Conservation (phyloP, 35 echinoderm and acorn worm species). For the Ophiothrix spiculata region DNA sequence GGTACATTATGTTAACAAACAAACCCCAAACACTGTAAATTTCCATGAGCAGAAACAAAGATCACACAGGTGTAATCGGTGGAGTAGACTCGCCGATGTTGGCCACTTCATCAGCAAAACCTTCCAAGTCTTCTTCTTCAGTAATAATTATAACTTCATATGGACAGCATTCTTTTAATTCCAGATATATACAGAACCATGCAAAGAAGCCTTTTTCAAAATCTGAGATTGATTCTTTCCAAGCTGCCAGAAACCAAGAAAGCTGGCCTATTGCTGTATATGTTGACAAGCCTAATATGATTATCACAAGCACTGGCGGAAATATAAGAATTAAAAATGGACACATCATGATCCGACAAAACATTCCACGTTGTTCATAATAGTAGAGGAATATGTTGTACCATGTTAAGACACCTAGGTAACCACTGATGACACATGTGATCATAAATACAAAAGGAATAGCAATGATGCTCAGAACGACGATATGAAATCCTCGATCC, state of each 20-base stretch:
- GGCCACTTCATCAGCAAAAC: conserved; percentile 46
- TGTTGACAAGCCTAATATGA: conserved; percentile 35
- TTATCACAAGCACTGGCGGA: conserved; percentile 37
- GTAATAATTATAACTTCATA: conserved; percentile 70
- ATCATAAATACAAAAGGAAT: conserved; percentile 60
- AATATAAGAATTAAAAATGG: conserved; percentile 68
- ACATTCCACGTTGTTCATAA: conserved; percentile 64
- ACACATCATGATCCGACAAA: conserved; percentile 63
- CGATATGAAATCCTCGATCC: conserved; percentile 61
- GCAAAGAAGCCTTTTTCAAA: conserved; percentile 76
- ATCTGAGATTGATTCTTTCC: conserved; percentile 49
- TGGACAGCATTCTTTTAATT: conserved; percentile 61
- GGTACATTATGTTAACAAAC: too few species aligned
- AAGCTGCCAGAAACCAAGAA: conserved; percentile 50
- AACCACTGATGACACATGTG: conserved; percentile 49
- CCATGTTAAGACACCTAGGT: conserved; percentile 74
- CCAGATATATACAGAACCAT: conserved; percentile 57
- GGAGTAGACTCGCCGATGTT: not conserved
- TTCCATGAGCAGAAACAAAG: not conserved
- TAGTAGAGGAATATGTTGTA: conserved; percentile 78
- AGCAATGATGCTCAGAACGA: conserved; percentile 48
- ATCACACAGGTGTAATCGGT: not conserved
- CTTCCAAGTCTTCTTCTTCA: conserved; percentile 55
- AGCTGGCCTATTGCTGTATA: conserved; percentile 54
- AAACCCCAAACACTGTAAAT: not conserved